Evolutionary conservation across 37 sponge, comb jelly and placozoan species (phyloP).

Genomic region (Cliona cf. orientalis): DNA sequence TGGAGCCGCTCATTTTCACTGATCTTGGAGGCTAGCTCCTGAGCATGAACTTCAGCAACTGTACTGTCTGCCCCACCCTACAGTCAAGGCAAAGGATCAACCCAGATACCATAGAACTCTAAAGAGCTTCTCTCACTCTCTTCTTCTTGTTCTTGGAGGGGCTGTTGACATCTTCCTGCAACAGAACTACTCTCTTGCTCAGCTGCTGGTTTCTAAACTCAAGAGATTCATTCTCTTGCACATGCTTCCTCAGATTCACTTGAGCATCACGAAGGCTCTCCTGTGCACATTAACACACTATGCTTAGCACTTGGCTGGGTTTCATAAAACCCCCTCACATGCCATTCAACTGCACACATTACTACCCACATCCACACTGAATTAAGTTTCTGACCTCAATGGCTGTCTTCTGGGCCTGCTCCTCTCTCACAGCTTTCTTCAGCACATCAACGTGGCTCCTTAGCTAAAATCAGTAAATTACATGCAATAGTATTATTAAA

Average conservation of each 20-base stretch:
- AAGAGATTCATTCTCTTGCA: slow-evolving; percentile 80
- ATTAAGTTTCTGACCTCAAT: slow-evolving; percentile 57
- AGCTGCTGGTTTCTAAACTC: slow-evolving; percentile 86
- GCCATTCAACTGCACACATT: not conserved
- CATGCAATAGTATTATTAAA: no score
- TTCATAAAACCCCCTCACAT: not conserved
- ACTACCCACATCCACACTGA: not conserved
- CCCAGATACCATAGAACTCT: no score
- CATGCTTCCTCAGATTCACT: slow-evolving; percentile 63
- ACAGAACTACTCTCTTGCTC: slow-evolving; percentile 65
- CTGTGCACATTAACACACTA: slow-evolving; percentile 15
- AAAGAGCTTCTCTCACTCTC: no score
- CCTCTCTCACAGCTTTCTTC: slow-evolving; percentile 85
- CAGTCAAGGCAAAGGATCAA: no score
- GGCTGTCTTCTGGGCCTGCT: slow-evolving; percentile 49
- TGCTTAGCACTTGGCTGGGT: no score
- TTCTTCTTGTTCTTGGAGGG: slow-evolving; percentile 37
- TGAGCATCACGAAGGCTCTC: slow-evolving; percentile 65
- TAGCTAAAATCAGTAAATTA: no score
- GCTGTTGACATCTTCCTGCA: slow-evolving; percentile 64
- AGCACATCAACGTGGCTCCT: slow-evolving; percentile 83
- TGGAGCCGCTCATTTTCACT: slow-evolving; percentile 76
- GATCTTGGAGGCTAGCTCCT: slow-evolving; percentile 78
- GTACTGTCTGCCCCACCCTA: not conserved
- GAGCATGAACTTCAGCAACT: slow-evolving; percentile 61